phyloP scores from a whole-genome alignment of 2,113 vertebrate genomes.

The Cacatua alba region DNA sequence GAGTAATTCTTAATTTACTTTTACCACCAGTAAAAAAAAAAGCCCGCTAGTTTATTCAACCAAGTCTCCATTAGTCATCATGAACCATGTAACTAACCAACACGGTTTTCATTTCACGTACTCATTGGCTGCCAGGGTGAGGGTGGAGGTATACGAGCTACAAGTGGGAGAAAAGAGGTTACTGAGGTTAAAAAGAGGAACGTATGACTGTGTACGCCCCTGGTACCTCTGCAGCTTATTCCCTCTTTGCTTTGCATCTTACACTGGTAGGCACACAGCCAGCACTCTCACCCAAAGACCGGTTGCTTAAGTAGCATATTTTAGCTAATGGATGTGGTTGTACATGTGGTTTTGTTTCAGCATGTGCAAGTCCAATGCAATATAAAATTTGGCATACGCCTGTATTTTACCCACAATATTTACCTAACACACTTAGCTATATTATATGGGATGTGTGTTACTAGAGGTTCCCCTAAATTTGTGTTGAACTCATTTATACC shows the following conservation, averaged over 20 bases:
- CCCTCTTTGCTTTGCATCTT: background rate
- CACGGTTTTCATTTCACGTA: background rate
- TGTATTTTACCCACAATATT: background rate
- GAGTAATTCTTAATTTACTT: constrained; percentile 35
- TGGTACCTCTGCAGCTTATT: background rate
- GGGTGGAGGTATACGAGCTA: constrained; percentile 50
- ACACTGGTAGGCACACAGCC: background rate
- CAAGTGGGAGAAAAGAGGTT: constrained; percentile 55
- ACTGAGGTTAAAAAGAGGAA: constrained; percentile 67
- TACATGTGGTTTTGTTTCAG: background rate
- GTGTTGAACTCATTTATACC: background rate
- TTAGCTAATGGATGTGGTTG: background rate
- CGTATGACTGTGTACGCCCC: constrained; percentile 24
- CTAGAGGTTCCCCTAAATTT: background rate
- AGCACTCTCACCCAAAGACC: background rate
- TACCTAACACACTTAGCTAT: background rate
- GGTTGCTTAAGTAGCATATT: background rate
- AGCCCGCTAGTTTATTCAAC: constrained; percentile 11
- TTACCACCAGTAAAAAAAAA: constrained; percentile 25
- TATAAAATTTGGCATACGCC: background rate
- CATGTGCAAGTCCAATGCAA: background rate
- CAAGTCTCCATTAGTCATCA: constrained; percentile 58
- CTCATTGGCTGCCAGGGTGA: constrained; percentile 26
- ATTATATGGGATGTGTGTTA: background rate
- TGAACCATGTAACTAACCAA: background rate